These are phyloP conservation scores for Leptinotarsa haldemani DNA, from an alignment of 2,888 invertebrate genomes.

Conservation along the genomic window DNA sequence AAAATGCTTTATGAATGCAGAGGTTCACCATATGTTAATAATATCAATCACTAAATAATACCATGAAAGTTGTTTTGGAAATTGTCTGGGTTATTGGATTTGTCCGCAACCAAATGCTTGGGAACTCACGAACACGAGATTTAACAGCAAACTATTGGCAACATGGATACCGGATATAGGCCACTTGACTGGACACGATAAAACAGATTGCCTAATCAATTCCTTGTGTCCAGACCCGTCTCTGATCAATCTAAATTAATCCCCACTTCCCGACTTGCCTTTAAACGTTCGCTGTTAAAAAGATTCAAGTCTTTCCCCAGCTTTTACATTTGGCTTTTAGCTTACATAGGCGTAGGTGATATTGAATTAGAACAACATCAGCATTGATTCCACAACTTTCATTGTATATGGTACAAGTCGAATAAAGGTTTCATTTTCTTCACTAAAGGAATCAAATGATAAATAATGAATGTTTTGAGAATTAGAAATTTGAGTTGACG, in stretches of 20 bases:
- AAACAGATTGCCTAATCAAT: constrained; percentile 69
- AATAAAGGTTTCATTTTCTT: too few species aligned
- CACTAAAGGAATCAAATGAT: too few species aligned
- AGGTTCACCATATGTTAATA: too few species aligned
- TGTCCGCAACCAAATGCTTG: background rate
- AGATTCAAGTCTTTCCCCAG: constrained; percentile 45
- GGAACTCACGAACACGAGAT: constrained; percentile 2
- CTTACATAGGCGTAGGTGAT: constrained; percentile 28
- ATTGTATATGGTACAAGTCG: too few species aligned
- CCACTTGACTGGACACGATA: constrained; percentile 67
- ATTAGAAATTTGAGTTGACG: too few species aligned
- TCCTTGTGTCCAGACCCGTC: constrained; percentile 66
- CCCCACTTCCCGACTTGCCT: constrained; percentile 62
- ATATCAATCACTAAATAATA: too few species aligned
- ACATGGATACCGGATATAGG: constrained; percentile 60
- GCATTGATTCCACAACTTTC: too few species aligned
- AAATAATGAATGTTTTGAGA: too few species aligned
- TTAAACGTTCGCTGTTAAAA: constrained; percentile 64
- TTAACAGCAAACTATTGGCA: constrained; percentile 29
- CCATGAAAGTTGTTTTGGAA: too few species aligned
- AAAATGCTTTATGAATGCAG: too few species aligned
- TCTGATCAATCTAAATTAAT: constrained; percentile 69
- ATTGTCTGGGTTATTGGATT: too few species aligned
- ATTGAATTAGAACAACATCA: background rate
- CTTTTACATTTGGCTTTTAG: constrained; percentile 33